Evolutionary conservation across 1,140 invertebrate genomes (phyloP).

Genomic region (Musca vetustissima): DNA sequence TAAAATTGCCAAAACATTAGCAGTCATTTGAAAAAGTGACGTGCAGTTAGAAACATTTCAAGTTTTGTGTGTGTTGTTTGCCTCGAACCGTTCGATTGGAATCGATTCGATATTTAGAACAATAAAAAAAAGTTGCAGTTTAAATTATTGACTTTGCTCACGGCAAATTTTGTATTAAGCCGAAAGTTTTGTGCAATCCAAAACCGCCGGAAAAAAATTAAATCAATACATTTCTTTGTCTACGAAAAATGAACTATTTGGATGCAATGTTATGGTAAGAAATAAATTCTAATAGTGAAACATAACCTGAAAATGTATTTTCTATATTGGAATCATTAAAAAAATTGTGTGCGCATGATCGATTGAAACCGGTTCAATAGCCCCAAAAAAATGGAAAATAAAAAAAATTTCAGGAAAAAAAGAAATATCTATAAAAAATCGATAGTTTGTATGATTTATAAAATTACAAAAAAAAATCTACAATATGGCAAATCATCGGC

Average conservation of each 20-base stretch:
- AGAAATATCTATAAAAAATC: no score
- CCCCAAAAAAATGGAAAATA: no score
- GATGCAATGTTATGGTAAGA: constrained; percentile 7
- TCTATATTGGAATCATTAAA: no score
- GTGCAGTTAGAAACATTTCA: constrained; percentile 9
- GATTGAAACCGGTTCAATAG: no score
- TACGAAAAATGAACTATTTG: constrained; percentile 9
- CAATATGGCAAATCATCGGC: no score
- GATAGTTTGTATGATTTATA: no score
- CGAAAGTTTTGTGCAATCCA: neutral
- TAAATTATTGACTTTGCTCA: neutral
- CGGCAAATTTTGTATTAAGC: no score
- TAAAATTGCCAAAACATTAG: constrained; percentile 1
- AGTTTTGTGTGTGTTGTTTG: neutral
- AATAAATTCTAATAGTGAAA: neutral
- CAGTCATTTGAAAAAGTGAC: constrained; percentile 20
- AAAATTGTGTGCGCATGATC: no score
- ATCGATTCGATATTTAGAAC: neutral
- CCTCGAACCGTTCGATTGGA: neutral
- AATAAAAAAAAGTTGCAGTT: neutral
- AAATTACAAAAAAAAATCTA: no score
- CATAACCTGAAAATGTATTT: no score
- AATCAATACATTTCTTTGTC: neutral
- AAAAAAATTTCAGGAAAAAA: neutral
- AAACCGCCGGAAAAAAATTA: no score